Conservation (phyloP, 2,113 vertebrate species). For the Serinus canaria region DNA sequence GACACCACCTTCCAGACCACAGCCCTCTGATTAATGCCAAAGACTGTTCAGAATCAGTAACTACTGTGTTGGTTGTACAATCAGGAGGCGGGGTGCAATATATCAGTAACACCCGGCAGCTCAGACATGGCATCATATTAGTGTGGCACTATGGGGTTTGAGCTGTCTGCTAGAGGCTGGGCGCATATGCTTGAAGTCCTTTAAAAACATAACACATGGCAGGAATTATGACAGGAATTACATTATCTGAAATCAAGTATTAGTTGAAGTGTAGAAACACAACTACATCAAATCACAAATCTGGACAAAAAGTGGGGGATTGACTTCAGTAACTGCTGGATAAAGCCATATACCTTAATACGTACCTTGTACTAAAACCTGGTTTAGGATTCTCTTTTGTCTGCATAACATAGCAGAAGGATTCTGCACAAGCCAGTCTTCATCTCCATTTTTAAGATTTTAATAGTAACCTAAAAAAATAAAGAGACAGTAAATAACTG, state of each 20-base stretch:
- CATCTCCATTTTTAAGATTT: constrained; percentile 38
- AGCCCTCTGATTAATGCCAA: background rate
- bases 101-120: background rate
- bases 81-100: background rate
- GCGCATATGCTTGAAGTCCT: background rate
- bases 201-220: background rate
- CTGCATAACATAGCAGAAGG: background rate
- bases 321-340: background rate
- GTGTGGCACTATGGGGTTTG: background rate
- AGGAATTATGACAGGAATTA: background rate
- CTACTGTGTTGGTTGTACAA: background rate
- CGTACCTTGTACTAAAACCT: background rate
- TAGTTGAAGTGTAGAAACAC: background rate
- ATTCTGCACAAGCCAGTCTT: constrained; percentile 28
- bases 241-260: background rate
- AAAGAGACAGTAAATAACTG: constrained; percentile 13
- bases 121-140: background rate
- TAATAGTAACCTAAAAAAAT: constrained; percentile 50
- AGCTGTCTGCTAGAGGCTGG: background rate
- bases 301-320: background rate
- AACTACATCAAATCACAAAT: background rate
- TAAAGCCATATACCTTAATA: background rate
- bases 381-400: background rate
- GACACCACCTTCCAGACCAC: background rate
- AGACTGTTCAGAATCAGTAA: background rate